Base-by-base conservation (phyloP, 2,797 vertebrate genomes). In the Podargus strigoides region DNA sequence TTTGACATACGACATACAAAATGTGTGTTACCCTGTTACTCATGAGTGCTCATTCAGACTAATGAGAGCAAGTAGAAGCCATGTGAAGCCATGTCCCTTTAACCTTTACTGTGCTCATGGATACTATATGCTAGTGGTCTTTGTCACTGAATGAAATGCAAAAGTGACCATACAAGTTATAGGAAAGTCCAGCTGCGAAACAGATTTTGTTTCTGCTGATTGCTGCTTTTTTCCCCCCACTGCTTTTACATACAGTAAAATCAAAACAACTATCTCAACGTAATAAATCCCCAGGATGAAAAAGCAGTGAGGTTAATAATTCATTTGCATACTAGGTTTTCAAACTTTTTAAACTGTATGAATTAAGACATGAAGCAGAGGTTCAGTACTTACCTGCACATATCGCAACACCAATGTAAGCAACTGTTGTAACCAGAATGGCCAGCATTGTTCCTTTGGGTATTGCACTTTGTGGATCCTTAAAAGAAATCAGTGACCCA, bases 361-460 rank as follows among this genome's bases (percentile, higher is more conserved):
- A 69, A 46, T 64, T 59, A 85, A 46, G 53, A 32, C 12, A 23
- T 22, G 42, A 67, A n/a, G 62, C 19, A 78, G 67, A 82, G 26
- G 14, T 80, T 93, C 82, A 66, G 42, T 91, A 96, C 99, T 98
- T 97, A 99, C 99, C 97, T 92, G 98, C 98, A 96, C 98, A 99
- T 79, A 99, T 96, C 32, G 98, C 99, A 55, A 99, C 98, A 2
- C 3, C 98, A 41, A 99, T 84, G 94, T 99, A 99, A 55, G 98
- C 98, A 5, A 99, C 0, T 0, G 98, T 98, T 50, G 99, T 99
- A 91, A 99, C 98, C 11, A 99, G 8, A 80, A 99, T 99, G 94
- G 99, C 99, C 96, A 99, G 96, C 97, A 99, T 97, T 14, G 99
- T 99, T 55, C 99, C 99, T 97, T 99, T 99, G 49, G 99, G 99